Base-by-base conservation (phyloP, 1,140 invertebrate species). In the Bradysia coprophila region DNA sequence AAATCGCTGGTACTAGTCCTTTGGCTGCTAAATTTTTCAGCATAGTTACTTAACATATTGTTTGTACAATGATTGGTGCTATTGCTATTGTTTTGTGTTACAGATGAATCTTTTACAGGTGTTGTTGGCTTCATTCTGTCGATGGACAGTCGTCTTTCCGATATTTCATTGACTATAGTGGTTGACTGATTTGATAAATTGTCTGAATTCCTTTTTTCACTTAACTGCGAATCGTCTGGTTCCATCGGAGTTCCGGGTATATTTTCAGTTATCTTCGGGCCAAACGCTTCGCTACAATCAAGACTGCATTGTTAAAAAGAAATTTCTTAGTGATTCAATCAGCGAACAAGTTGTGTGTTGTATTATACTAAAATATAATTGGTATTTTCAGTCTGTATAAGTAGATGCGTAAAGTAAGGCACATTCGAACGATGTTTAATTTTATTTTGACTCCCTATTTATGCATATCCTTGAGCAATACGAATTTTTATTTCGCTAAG, bases 201-300 rank as follows among this genome's bases (percentile, higher is more conserved):
- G 15, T 37, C 34, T 15, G 34, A 18, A 23, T 22, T 20, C 36
- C 11, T 38, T 37, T 36, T 43, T 37, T 42, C 21, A 10, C 16
- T 22, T 6, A 23, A 6, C 15, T 21, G 21, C 3, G 31, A 3
- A 21, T 38, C 33, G 13, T 19, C 15, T 21, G 15, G n/a, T 31
- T 33, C 34, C 40, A 45, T 45, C 21, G 44, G 40, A 19, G 44
- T 45, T 10, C 44, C 44, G 1, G 44, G 44, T 18, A 45, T 22
- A 37, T 37, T 31, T 42, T 38, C 40, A 16, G 18, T 21, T 2
- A 45, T 21, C 21, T 19, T 41, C 21, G 44, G 44, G 9, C 44
- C 44, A 37, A 45, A 45, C 5, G 36, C 40, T 10, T 45, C 31
- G 18, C 36, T 42, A 23, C 19, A 16, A 8, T n/a, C 31, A 13